Base-by-base conservation (phyloP, 2,797 vertebrate genomes). In the Euthynnus affinis region DNA sequence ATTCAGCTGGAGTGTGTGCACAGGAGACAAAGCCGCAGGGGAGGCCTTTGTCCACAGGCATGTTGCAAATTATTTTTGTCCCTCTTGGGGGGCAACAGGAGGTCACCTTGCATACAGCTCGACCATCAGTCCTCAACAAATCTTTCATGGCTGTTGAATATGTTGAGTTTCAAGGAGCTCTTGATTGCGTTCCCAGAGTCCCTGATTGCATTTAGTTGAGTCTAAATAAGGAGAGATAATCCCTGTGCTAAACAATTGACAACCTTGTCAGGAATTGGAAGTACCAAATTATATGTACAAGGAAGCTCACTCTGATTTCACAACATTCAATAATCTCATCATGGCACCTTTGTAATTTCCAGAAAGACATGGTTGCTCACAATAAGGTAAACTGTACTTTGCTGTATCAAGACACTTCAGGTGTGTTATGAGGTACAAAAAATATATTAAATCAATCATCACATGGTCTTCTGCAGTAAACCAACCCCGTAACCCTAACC, bases 91-190 rank as follows among this genome's bases (percentile, higher is more conserved):
- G 71, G 74, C 15, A 32, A 56, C 67, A 52, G 27, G 73, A 80
- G 92, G 93, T 94, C 91, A 94, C 92, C 87, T 92, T 90, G 84
- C 74, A 15, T 42, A 37, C 55, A 70, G 72, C 76, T 84, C 60
- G 40, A 56, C 68, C 82, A 69, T 78, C 76, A 56, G 57, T 73
- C 86, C 29, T 57, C 56, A 84, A 49, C 61, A 71, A 76, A 84
- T 89, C 78, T 73, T 85, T 85, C 71, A 85, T 60, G 65, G 77
- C 82, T 86, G 74, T 78, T 83, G 89, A 91, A 90, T 84, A 49
- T 79, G 48, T 80, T 62, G 29, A 60, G 69, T 88, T 91, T 82
- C 80, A 71, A 85, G 74, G 78, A 62, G 76, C 85, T 86, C 68
- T 63, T 89, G 80, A 89, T 92, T 90, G 70, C 20, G 17, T 63